Evolutionary conservation across 2,797 vertebrate species (phyloP).

Genomic region (Sebastes diploproa): DNA sequence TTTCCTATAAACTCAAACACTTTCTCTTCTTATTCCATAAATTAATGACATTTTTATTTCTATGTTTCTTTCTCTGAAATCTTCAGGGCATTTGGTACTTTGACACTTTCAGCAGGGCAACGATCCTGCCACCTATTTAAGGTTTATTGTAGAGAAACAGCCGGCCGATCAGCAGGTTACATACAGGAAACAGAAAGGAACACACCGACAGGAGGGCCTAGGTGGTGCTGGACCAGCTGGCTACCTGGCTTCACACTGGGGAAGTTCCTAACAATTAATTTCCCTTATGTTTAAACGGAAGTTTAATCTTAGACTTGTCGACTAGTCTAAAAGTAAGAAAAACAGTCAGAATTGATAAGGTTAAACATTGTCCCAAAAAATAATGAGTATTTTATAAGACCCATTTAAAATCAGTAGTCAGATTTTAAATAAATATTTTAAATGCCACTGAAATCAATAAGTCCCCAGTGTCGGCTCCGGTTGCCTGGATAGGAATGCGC

Average conservation of each 20-base stretch:
- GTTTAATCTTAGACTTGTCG: too few species aligned
- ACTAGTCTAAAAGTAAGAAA: too few species aligned
- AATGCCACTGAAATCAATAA: too few species aligned
- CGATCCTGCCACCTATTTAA: not conserved
- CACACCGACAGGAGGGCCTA: not conserved
- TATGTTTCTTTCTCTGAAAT: not conserved
- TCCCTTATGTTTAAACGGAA: too few species aligned
- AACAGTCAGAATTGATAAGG: too few species aligned
- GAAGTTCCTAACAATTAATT: too few species aligned
- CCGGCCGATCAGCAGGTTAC: slow-evolving; percentile 45
- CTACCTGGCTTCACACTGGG: not conserved
- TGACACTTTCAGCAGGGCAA: not conserved
- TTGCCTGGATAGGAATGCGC: too few species aligned
- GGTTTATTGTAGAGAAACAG: slow-evolving; percentile 12
- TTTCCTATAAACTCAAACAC: not conserved
- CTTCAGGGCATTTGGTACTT: not conserved
- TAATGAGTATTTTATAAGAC: too few species aligned
- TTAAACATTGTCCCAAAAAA: too few species aligned
- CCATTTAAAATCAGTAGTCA: too few species aligned
- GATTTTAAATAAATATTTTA: too few species aligned
- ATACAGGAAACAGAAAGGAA: slow-evolving; percentile 19
- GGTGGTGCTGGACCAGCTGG: slow-evolving; percentile 25
- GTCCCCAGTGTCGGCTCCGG: too few species aligned
- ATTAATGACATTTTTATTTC: not conserved
- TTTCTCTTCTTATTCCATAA: not conserved